phyloP scores from a whole-genome alignment of 2,113 vertebrate genomes.

The Orthochromis indermauri region DNA sequence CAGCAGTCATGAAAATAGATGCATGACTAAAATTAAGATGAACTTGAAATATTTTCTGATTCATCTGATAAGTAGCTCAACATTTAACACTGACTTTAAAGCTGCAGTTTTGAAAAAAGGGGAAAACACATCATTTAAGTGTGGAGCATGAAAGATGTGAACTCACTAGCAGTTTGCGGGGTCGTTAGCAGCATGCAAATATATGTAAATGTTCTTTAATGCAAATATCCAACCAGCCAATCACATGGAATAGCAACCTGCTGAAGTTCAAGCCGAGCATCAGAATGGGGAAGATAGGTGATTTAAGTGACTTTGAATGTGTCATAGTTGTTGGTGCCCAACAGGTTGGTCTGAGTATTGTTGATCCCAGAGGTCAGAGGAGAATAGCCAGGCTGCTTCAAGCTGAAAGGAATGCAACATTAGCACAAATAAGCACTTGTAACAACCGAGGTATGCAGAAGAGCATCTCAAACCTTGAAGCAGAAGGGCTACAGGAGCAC shows the following conservation, averaged over 20 bases:
- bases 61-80: not conserved
- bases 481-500: not conserved
- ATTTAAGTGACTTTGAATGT: not conserved
- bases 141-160: accelerated
- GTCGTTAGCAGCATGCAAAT: not conserved
- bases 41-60: not conserved
- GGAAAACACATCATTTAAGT: not conserved
- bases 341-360: accelerated
- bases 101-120: not conserved
- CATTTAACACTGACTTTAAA: not conserved
- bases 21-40: not conserved
- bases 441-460: not conserved
- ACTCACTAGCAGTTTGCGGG: not conserved
- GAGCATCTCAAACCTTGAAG: not conserved
- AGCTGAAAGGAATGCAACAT: accelerated
- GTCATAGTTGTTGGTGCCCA: accelerated
- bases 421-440: not conserved
- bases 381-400: accelerated
- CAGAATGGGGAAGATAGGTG: not conserved
- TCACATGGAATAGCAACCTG: accelerated
- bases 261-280: not conserved
- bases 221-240: not conserved
- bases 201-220: accelerated
- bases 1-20: not conserved
- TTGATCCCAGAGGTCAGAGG: not conserved